Conservation (phyloP, 1,140 invertebrate genomes). For the Phthorimaea operculella region DNA sequence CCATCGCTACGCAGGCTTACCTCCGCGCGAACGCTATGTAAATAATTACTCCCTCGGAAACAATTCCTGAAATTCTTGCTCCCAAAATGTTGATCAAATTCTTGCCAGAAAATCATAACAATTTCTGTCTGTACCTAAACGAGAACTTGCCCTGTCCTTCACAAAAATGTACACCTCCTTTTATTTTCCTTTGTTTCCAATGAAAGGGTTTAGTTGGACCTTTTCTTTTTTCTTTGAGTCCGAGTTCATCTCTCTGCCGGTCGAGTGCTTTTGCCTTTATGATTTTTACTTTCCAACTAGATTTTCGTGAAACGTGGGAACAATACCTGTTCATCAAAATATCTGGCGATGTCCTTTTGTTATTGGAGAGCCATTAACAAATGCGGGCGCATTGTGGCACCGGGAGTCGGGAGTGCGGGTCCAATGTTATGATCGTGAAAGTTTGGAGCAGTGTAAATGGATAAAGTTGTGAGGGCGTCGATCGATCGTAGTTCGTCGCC, state of each 20-base stretch:
- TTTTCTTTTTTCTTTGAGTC: too few relatives aligned
- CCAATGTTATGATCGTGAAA: constrained; percentile 49
- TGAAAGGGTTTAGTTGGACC: too few relatives aligned
- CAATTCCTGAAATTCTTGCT: constrained; percentile 21
- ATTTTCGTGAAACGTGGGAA: too few relatives aligned
- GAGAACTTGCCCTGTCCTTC: background rate
- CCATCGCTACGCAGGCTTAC: constrained; percentile 19
- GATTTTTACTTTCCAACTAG: too few relatives aligned
- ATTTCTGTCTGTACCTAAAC: constrained; percentile 6
- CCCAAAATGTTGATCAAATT: constrained; percentile 16
- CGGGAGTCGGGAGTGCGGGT: background rate
- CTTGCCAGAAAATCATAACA: constrained; percentile 15
- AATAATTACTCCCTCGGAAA: constrained; percentile 38
- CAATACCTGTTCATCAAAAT: too few relatives aligned
- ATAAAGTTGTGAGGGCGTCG: constrained; percentile 55
- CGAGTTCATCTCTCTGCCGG: too few relatives aligned
- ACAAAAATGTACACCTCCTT: too few relatives aligned
- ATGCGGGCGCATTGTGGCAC: background rate
- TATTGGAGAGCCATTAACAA: too few relatives aligned
- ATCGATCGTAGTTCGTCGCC: constrained; percentile 65
- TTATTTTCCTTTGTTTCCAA: too few relatives aligned
- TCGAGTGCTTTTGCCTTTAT: too few relatives aligned
- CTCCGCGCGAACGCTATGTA: constrained; percentile 29
- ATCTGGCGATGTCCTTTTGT: too few relatives aligned
- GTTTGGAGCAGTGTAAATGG: constrained; percentile 57